A percentile compares a stretch with the other conserved stretches of the same genome.
Evolutionary conservation across 2,888 invertebrate genomes (phyloP).

Genomic region (Altica lythri): DNA sequence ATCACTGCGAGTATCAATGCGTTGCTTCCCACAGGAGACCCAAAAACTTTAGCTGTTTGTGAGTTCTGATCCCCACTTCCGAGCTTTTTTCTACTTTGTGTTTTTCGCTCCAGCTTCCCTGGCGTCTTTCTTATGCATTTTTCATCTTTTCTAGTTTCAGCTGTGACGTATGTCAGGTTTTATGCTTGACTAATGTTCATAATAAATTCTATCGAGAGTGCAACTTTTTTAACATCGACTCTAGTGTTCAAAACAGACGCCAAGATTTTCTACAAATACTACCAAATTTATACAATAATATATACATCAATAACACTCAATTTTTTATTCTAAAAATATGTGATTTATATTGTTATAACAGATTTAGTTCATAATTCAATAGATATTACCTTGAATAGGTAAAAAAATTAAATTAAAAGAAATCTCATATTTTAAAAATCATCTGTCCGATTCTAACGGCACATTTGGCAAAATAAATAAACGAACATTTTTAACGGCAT

Average conservation of each 20-base stretch:
- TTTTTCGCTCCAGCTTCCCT: slow-evolving; percentile 49
- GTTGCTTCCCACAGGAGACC: slow-evolving; percentile 57
- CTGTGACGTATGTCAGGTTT: slow-evolving; percentile 58
- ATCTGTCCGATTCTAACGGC: no score
- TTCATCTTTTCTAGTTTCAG: slow-evolving; percentile 58
- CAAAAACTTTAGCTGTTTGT: slow-evolving; percentile 56
- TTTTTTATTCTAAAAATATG: no score
- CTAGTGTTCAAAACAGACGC: background rate
- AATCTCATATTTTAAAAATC: no score
- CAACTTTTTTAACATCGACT: slow-evolving; percentile 16
- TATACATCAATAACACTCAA: no score
- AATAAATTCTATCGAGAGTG: slow-evolving; percentile 20
- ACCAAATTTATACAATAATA: no score
- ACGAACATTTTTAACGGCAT: no score
- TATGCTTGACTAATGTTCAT: slow-evolving; percentile 52
- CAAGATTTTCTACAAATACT: no score
- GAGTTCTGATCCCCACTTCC: slow-evolving; percentile 51
- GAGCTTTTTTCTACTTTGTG: slow-evolving; percentile 51
- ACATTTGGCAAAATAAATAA: no score
- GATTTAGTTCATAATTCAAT: no score
- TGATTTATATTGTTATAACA: no score
- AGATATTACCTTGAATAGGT: no score
- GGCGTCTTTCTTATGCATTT: slow-evolving; percentile 54
- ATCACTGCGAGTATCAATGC: slow-evolving; percentile 60
- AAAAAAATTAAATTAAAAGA: no score